Percentiles rank a stretch among this genome's conserved stretches.
phyloP scores from a whole-genome alignment of 1,140 invertebrate species.

The Sitophilus oryzae region DNA sequence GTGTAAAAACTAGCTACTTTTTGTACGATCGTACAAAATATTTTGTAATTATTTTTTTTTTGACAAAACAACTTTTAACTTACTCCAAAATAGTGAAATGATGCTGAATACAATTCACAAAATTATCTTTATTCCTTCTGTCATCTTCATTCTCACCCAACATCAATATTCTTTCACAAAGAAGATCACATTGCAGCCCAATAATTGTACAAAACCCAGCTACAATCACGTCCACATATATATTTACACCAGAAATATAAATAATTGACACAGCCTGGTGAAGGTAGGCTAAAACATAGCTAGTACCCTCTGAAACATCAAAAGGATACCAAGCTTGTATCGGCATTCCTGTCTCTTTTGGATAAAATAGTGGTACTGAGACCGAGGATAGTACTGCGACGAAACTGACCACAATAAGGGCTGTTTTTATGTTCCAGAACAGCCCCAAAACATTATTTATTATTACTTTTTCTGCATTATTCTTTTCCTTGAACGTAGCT shows the following conservation, averaged over 20 bases:
- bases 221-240: conserved; percentile 9
- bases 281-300: conserved; percentile 5
- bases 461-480: not conserved
- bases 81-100: not conserved
- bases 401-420: not conserved
- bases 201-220: conserved; percentile 1
- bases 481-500: not conserved
- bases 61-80: not conserved
- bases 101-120: not conserved
- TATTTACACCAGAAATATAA: conserved; percentile 7
- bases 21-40: too few relatives aligned
- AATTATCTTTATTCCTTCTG: not conserved
- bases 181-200: conserved; percentile 5
- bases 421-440: not conserved
- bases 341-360: not conserved
- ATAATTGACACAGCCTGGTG: not conserved
- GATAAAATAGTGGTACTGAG: conserved; percentile 2
- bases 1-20: too few relatives aligned
- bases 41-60: not conserved
- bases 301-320: not conserved
- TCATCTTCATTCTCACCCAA: not conserved
- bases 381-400: not conserved
- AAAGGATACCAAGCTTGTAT: conserved; percentile 15
- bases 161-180: not conserved
- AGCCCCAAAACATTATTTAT: not conserved